Conservation (phyloP, 2,797 vertebrate genomes). For the Hozukius guyotensis region DNA sequence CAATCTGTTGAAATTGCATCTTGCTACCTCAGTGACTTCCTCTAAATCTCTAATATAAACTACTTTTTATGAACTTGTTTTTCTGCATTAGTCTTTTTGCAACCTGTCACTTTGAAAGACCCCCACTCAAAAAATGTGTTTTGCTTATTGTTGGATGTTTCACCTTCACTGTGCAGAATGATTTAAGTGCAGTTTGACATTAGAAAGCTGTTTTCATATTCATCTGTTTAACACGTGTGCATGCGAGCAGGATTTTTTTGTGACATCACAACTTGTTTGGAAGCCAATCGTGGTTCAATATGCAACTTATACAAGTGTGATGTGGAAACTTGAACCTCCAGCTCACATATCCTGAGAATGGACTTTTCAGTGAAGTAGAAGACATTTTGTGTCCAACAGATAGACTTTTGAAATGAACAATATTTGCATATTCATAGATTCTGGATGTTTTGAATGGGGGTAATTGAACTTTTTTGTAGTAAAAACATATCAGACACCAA, state of each 20-base stretch:
- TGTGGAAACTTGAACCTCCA: background rate
- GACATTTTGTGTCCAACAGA: background rate
- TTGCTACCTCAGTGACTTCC: background rate
- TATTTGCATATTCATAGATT: background rate
- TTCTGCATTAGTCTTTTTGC: background rate
- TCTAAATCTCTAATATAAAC: background rate
- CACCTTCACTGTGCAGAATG: background rate
- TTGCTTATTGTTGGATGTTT: background rate
- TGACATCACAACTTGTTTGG: background rate
- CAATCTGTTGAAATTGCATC: background rate
- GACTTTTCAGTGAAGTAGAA: background rate
- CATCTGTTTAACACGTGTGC: background rate
- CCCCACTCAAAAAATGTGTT: background rate
- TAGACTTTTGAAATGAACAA: background rate
- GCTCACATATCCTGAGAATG: background rate
- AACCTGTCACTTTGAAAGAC: background rate
- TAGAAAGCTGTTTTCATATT: background rate
- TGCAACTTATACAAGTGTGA: background rate
- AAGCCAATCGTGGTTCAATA: background rate
- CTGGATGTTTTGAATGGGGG: background rate
- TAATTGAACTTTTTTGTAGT: background rate
- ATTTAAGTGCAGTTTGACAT: background rate
- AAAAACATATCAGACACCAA: background rate
- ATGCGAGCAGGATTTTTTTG: too few species aligned
- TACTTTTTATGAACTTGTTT: background rate